Percentiles rank a stretch among this genome's conserved stretches.
Conservation (phyloP, 2,888 invertebrate genomes). For the Cephus nigrinus region DNA sequence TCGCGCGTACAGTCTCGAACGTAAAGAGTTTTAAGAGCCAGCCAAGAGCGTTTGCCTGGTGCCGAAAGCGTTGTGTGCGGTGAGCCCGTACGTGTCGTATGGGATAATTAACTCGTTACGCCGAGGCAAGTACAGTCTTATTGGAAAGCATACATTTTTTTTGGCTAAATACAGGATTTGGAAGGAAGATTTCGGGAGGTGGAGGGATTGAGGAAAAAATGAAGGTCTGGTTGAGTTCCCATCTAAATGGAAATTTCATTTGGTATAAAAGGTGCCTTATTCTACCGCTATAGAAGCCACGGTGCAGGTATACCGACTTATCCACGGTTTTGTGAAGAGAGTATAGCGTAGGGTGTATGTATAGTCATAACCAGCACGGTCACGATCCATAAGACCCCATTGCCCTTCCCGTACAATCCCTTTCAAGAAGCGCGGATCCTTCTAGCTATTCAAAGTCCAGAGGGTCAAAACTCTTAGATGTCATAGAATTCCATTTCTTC, state of each 20-base stretch:
- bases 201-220: background rate
- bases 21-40: background rate
- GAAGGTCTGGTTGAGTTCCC: background rate
- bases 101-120: background rate
- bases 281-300: background rate
- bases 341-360: background rate
- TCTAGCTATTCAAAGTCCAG: background rate
- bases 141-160: background rate
- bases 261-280: background rate
- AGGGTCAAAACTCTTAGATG: background rate
- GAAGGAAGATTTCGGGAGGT: background rate
- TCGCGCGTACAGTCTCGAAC: background rate
- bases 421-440: background rate
- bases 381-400: background rate
- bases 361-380: background rate
- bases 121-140: background rate
- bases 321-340: background rate
- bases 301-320: background rate
- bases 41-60: background rate
- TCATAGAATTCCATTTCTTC: background rate
- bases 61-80: background rate
- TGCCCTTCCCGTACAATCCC: background rate
- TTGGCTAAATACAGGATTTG: background rate
- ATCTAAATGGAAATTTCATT: background rate
- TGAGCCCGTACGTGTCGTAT: background rate